These are phyloP conservation scores for Xenentodon cancila DNA, from an alignment of 2,797 vertebrate species.

Conservation along the genomic window DNA sequence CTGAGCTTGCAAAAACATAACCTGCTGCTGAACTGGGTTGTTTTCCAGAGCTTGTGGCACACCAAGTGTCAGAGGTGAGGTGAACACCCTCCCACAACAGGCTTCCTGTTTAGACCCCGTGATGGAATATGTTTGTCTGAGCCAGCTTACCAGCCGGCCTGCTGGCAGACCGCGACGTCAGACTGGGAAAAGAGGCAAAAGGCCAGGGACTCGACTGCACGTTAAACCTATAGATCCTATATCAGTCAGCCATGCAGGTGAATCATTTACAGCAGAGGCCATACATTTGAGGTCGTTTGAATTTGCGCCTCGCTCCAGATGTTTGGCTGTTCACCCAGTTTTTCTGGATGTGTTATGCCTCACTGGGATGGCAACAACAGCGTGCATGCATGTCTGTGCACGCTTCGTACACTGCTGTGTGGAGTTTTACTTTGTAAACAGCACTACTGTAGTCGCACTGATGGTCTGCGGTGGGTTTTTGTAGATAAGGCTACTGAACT, in stretches of 20 bases:
- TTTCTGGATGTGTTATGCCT: conserved; percentile 48
- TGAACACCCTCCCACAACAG: conserved; percentile 64
- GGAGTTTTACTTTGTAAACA: conserved; percentile 13
- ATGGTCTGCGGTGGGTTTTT: conserved; percentile 7
- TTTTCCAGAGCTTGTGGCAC: conserved; percentile 65
- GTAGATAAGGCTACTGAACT: conserved; percentile 38
- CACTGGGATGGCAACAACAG: conserved; percentile 32
- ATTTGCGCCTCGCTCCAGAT: conserved; percentile 38
- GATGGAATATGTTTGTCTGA: conserved; percentile 46
- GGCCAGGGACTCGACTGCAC: conserved; percentile 11
- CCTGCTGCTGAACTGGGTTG: conserved; percentile 54
- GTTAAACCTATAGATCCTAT: conserved; percentile 33
- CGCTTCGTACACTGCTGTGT: conserved; percentile 15
- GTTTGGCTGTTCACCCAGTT: conserved; percentile 39
- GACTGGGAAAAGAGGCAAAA: conserved; percentile 13
- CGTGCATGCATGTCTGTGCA: conserved; percentile 40
- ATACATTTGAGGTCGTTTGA: background rate
- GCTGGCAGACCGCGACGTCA: background rate
- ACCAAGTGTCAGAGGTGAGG: conserved; percentile 69
- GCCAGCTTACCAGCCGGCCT: conserved; percentile 28
- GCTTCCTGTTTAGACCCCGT: conserved; percentile 68
- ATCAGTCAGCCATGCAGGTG: conserved; percentile 34
- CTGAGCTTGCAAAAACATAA: conserved; percentile 50
- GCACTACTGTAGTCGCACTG: conserved; percentile 9
- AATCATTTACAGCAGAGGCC: conserved; percentile 59